Evolutionary conservation across 2,888 invertebrate species (phyloP).

Genomic region (Plemyria rubiginata): DNA sequence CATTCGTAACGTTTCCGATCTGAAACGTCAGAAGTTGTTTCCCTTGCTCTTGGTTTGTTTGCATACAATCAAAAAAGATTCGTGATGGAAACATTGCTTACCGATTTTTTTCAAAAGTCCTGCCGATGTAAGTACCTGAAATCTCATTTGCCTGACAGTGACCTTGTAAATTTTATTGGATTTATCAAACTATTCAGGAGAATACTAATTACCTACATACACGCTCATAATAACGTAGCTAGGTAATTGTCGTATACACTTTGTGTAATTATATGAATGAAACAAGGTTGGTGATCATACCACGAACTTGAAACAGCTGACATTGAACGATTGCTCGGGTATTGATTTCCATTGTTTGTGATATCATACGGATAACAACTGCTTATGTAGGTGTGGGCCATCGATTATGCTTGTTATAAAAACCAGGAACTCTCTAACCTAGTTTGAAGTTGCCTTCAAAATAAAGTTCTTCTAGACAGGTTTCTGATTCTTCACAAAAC

Average conservation of each 20-base stretch:
- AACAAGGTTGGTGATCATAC: conserved; percentile 33
- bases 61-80: too few relatives aligned
- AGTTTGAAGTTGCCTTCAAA: background rate
- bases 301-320: conserved; percentile 33
- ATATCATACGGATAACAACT: conserved; percentile 17
- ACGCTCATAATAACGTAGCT: background rate
- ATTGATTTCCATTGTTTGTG: conserved; percentile 62
- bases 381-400: background rate
- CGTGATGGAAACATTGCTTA: too few relatives aligned
- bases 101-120: too few relatives aligned
- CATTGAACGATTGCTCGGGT: conserved; percentile 47
- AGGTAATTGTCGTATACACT: background rate
- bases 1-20: too few relatives aligned
- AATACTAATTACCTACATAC: background rate
- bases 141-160: too few relatives aligned
- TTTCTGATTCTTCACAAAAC: too few relatives aligned
- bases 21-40: too few relatives aligned
- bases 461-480: too few relatives aligned
- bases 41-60: too few relatives aligned
- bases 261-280: conserved; percentile 19
- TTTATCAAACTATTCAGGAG: background rate
- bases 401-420: background rate
- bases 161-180: background rate
- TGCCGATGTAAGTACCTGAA: too few relatives aligned
- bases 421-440: background rate